Evolutionary conservation across 1,140 invertebrate genomes (phyloP).

Genomic region (Ceratosolen fusciceps): DNA sequence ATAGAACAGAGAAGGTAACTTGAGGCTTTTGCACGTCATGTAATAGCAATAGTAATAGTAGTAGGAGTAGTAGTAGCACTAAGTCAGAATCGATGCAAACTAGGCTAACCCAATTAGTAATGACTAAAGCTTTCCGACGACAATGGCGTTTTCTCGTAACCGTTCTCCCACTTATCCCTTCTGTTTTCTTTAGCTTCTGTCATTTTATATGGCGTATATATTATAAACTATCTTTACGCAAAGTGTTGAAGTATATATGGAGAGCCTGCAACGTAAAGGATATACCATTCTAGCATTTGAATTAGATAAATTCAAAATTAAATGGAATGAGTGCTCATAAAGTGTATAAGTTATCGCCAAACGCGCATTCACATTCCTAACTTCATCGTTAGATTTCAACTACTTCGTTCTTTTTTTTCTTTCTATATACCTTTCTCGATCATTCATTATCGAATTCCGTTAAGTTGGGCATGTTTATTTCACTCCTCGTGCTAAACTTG

Average conservation of each 20-base stretch:
- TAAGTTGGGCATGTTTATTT: not conserved
- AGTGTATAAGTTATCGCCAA: not conserved
- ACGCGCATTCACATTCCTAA: not conserved
- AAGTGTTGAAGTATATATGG: not conserved
- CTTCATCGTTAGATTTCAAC: not conserved
- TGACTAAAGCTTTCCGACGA: constrained; percentile 57
- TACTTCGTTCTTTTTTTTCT: not conserved
- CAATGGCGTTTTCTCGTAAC: not conserved
- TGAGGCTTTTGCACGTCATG: too few relatives aligned
- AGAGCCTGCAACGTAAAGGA: not conserved
- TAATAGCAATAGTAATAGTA: constrained; percentile 13
- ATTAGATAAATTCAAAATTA: not conserved
- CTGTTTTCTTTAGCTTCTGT: not conserved
- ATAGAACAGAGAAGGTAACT: not conserved
- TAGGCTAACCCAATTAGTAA: constrained; percentile 61
- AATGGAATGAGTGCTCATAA: not conserved
- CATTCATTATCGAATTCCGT: not conserved
- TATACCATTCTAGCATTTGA: not conserved
- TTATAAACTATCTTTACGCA: not conserved
- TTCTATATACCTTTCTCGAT: not conserved
- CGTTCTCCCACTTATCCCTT: not conserved
- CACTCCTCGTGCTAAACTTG: not conserved
- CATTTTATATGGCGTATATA: not conserved
- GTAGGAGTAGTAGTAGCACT: not conserved
- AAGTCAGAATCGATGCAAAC: constrained; percentile 57